Conservation (phyloP, 2,113 vertebrate genomes). For the Zapus hudsonius region DNA sequence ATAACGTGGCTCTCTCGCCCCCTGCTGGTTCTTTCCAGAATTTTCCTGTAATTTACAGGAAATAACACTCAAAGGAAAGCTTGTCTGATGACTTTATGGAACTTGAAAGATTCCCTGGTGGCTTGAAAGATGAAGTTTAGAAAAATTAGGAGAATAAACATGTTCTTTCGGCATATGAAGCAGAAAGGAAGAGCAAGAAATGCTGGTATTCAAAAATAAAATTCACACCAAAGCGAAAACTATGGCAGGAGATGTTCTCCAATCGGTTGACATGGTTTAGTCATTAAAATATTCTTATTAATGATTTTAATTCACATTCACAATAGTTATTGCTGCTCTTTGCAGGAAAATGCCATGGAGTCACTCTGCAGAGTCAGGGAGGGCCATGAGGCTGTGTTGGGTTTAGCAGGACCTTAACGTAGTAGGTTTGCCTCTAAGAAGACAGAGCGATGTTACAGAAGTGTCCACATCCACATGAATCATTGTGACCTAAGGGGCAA, state of each 20-base stretch:
- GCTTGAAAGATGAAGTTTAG: neutral
- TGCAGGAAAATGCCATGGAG: accelerated
- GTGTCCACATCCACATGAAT: accelerated
- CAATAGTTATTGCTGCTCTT: too few species aligned
- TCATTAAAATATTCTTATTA: neutral
- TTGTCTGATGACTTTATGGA: neutral
- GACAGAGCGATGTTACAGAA: neutral
- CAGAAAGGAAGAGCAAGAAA: neutral
- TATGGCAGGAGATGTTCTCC: neutral
- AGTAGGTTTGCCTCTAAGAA: too few species aligned
- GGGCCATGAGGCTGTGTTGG: neutral
- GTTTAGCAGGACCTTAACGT: accelerated
- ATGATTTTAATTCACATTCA: neutral
- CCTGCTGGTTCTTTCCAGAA: slow-evolving; percentile 4
- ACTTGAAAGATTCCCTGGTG: neutral
- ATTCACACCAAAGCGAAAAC: accelerated
- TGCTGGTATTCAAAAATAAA: neutral
- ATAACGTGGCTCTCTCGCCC: slow-evolving; percentile 51
- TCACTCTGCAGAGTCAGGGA: too few species aligned
- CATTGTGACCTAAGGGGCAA: too few species aligned
- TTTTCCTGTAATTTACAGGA: neutral
- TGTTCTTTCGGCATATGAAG: neutral
- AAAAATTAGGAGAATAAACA: neutral
- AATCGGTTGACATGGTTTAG: neutral
- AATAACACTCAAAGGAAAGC: neutral